Base-by-base conservation (phyloP, 2,113 vertebrate species). In the Capricornis sumatraensis region DNA sequence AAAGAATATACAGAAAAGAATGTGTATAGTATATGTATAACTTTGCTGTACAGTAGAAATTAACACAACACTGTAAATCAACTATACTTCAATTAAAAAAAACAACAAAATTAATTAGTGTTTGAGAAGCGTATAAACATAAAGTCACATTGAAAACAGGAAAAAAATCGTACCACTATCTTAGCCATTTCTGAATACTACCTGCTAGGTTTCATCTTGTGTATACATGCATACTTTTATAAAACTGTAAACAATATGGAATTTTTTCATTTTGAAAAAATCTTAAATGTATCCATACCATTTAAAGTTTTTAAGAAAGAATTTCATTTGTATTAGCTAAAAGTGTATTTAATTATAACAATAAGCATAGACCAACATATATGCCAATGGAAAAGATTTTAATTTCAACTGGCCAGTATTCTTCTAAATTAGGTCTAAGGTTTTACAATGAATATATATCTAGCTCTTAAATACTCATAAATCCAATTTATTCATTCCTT, bases 301-400 rank as follows among this genome's bases (percentile, higher is more conserved):
- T 82, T 67, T 27, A 95, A 95, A 95, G 45, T 50, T 82, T 67
- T 85, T 60, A 95, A 21, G 53, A 91, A 95, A 67, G 7, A 7
- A 93, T 94, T 97, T 96, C 11, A 96, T 25, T 40, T 89, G 16
- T 89, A 96, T 94, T 96, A 84, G 27, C 33, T 84, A 91, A 78
- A 91, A 94, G 58, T 91, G 21, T 87, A 87, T 86, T 83, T 95
- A 96, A 89, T 93, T 82, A 90, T 92, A 95, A 89, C 9, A 89
- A 3, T 88, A 90, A 58, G 40, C 94, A 94, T 2, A 94, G n/a
- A 71, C 40, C 21, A 95, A 91, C 27, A 94, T 36, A 97, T 3
- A 97, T 5, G 57, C 57, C 52, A 87, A 36, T 81, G 28, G 10
- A 79, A 89, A 96, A 79, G 3, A 94, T 95, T 89, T 96, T 52